Conservation (phyloP, 2,113 vertebrate genomes). For the Saccopteryx bilineata region DNA sequence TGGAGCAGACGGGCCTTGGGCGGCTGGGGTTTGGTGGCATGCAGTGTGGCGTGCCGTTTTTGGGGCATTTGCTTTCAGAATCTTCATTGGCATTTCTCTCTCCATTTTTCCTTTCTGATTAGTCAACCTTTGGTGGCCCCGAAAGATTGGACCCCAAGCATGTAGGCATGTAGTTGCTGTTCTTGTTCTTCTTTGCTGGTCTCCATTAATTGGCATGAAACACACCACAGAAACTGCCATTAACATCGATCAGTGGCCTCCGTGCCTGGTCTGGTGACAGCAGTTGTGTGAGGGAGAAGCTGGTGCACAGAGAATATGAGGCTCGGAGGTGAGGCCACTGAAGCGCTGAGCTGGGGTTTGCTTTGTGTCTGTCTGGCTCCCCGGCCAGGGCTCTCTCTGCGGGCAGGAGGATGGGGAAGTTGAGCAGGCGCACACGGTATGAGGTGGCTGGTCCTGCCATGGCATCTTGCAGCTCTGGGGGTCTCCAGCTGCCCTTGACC, state of each 20-base stretch:
- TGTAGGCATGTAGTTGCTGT: neutral
- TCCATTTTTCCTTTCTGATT: constrained; percentile 46
- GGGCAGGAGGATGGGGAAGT: fast-evolving
- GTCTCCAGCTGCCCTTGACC: neutral
- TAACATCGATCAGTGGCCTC: neutral
- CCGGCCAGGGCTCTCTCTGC: neutral
- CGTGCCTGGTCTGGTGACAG: neutral
- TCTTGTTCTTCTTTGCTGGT: neutral
- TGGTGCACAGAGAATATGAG: fast-evolving
- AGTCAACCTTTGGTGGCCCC: neutral
- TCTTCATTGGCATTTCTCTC: neutral
- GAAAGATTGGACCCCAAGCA: neutral
- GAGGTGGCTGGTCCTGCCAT: neutral
- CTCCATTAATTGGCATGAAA: neutral
- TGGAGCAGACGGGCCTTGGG: neutral
- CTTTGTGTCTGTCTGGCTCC: neutral
- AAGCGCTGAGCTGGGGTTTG: neutral
- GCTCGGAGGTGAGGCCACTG: neutral
- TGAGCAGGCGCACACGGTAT: neutral
- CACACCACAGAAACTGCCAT: neutral
- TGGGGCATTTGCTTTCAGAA: neutral
- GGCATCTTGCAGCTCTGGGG: neutral
- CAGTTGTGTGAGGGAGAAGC: neutral
- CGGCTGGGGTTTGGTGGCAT: neutral
- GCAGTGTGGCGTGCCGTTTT: neutral